Base-by-base conservation (phyloP, 2,797 vertebrate genomes). In the Scolopax bukidnonensis region DNA sequence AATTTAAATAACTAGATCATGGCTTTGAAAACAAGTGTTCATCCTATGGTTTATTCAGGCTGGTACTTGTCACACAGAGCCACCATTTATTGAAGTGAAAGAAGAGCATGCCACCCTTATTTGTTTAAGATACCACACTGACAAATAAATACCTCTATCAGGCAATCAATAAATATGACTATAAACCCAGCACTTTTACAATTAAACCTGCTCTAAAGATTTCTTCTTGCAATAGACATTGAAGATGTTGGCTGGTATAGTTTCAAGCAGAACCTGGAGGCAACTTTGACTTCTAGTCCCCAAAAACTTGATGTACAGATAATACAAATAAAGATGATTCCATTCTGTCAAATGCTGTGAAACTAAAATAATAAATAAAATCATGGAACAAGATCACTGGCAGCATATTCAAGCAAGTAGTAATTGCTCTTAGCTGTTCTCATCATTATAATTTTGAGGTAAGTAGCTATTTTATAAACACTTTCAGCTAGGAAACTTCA, bases 391-490 rank as follows among this genome's bases (percentile, higher is more conserved):
- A 91, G 89, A 95, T 89, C 83, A 79, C 76, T 94, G 87, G 75
- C n/a, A 95, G 54, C 45, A 84, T 83, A 93, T 75, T 93, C 88
- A 93, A 91, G 65, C 50, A 95, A 94, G 92, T 9, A 78, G 73
- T 93, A 92, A 94, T 91, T 95, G 78, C 74, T 96, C 80, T 87
- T 79, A 95, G 81, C 81, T 96, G 65, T 80, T 93, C 30, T 79
- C 71, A 64, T 79, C 83, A 87, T 90, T 82, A 90, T 27, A n/a
- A 94, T 93, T 92, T 92, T 90, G 48, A 94, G 76, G 69, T 87
- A 94, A 95, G 53, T 77, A 93, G 51, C 50, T 90, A 83, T 93
- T 95, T 95, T 89, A 96, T 84, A 93, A 96, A 93, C 84, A 94
- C 76, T 95, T 95, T 92, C 87, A 48, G 8, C 64, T 57, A 75